A percentile compares a stretch with the other conserved stretches of the same genome.
These are phyloP conservation scores for Anthopleura sola DNA, from an alignment of 64 coral and sea anemone genomes.

Conservation along the genomic window DNA sequence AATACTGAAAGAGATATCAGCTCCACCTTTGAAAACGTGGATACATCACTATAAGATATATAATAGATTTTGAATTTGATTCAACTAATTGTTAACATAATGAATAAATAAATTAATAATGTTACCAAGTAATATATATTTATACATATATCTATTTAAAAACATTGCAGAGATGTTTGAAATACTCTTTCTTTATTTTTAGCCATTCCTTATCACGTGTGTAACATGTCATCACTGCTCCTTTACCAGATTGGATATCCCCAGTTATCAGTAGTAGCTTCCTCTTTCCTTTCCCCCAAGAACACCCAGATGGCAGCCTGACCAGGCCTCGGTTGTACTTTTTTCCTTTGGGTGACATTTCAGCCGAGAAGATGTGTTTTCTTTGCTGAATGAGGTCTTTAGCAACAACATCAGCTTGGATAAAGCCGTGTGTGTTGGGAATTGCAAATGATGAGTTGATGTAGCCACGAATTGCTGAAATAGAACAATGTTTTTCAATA, in stretches of 20 bases:
- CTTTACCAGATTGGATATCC: background rate
- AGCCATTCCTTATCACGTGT: slow-evolving; percentile 11
- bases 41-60: background rate
- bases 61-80: slow-evolving; percentile 2
- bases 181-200: background rate
- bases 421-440: background rate
- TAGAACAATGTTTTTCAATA: background rate
- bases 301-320: background rate
- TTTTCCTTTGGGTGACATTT: background rate
- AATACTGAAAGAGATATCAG: too few species aligned
- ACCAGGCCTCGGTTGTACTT: background rate
- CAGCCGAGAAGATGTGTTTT: background rate
- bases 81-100: background rate
- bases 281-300: background rate
- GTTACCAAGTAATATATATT: background rate
- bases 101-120: slow-evolving; percentile 1
- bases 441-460: background rate
- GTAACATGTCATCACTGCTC: slow-evolving; percentile 18
- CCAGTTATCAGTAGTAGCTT: background rate
- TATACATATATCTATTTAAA: slow-evolving; percentile 2
- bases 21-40: background rate
- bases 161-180: slow-evolving; percentile 19
- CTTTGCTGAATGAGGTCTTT: slow-evolving; percentile 9
- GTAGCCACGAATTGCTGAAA: slow-evolving; percentile 4
- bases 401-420: background rate